A percentile compares a stretch with the other conserved stretches of the same genome.
These are phyloP conservation scores for Rhamnusium bicolor DNA, from an alignment of 2,888 invertebrate species.

Conservation along the genomic window DNA sequence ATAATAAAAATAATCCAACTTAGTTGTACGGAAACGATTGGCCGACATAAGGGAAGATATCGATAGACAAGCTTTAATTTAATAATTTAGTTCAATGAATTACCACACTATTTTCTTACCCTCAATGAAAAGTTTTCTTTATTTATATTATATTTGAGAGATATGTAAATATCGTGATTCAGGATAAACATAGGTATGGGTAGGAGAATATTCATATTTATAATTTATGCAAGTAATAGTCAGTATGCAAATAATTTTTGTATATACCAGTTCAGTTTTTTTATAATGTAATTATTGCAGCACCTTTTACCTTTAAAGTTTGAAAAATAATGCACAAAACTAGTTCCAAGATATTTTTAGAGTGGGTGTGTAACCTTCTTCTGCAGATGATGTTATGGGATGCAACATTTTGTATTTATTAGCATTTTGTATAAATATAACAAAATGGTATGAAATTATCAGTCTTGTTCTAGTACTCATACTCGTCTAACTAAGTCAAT, in stretches of 20 bases:
- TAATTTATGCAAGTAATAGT: background rate
- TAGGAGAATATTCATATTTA: background rate
- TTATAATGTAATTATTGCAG: background rate
- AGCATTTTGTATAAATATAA: slow-evolving; percentile 2
- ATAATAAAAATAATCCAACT: too few relatives aligned
- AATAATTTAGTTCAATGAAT: too few relatives aligned
- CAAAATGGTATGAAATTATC: background rate
- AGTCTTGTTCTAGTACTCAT: slow-evolving; percentile 1
- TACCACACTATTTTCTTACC: too few relatives aligned
- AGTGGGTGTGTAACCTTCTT: slow-evolving; percentile 8
- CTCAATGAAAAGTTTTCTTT: too few relatives aligned
- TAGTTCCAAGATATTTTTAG: slow-evolving; percentile 8
- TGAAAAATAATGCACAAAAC: background rate
- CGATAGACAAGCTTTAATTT: too few relatives aligned
- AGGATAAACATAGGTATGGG: background rate
- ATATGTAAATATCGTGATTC: too few relatives aligned
- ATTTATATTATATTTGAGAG: too few relatives aligned
- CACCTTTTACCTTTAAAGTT: background rate
- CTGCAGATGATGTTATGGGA: background rate
- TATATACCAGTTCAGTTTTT: background rate
- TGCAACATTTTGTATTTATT: background rate
- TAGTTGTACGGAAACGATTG: too few relatives aligned
- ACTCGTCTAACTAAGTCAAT: background rate
- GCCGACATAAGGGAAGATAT: too few relatives aligned
- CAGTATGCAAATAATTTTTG: background rate